Base-by-base conservation (phyloP, 37 sponge, comb jelly and placozoan genomes). In the Haliclona indistincta region DNA sequence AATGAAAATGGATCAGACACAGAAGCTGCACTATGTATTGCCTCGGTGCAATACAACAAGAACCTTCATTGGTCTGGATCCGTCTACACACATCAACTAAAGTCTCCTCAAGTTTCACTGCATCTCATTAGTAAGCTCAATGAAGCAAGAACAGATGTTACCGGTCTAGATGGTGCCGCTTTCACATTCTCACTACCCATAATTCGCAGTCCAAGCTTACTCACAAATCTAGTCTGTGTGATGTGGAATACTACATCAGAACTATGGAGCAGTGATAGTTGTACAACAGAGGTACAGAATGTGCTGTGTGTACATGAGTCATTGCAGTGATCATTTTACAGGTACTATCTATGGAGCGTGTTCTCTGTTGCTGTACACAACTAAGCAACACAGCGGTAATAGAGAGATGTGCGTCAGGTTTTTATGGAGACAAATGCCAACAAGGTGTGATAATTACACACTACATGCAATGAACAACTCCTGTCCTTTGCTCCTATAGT, bases 41-140 rank as follows among this genome's bases (percentile, higher is more conserved):
- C 19, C 2, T 56, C 64, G n/a, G 39, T 61, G 35, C 51, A 62
- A 32, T 43, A 44, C 30, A 19, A 29, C 1, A 34, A 28, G 28
- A 54, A 88, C 22, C 13, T 81, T 5, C 67, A 47, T 54, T 81
- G 88, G 88, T 38, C 41, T 4, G 88, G 88, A 40, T 11, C 8
- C 4, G 64, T 38, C 33, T 81, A 65, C 62, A 22, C 67, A 5
- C 30, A 76, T 33, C 47, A 55, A 10, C 35, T 55, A 1, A 76
- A 77, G 29, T 33, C 78, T 6, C 67, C 71, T 10, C 71, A 74
- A 11, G 17, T 70, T 13, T 44, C 70, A 4, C 39, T 88, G 23
- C 26, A 43, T 20, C 29, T 88, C 0, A 0, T 77, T 17, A 71
- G 69, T 45, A 66, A 61, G n/a, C n/a, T n/a, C 7, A 10, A 22